Evolutionary conservation across 2,797 vertebrate species (phyloP), one percentile per base, ranked within the genome.

Genomic region (Hyperoplus immaculatus): DNA sequence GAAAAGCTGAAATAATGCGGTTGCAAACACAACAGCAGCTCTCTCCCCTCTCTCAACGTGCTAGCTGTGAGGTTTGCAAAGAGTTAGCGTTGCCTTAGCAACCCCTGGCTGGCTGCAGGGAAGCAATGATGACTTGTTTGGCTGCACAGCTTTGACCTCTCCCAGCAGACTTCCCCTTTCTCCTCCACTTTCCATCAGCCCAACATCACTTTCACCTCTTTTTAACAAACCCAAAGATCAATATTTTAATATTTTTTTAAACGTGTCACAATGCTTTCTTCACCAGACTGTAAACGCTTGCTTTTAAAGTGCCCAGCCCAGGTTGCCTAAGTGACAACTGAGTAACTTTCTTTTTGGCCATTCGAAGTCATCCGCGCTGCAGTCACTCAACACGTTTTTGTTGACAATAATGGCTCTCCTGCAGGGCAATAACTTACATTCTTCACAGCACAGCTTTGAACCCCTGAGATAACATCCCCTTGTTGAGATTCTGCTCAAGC

Each of bases 21-120:
- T 57, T 84, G 81, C 78, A 90, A 87, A 83, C 80, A 78, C 70
- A 29, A 29, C 29, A 81, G 60, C 66, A 83, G 63, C n/a, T 77
- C 57, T 69, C 60, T 63, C 41, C 67, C 38, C 50, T 78, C 50
- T 78, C 66, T 58, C 56, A 75, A 90, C 81, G 58, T 60, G 67
- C 80, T 87, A 64, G 80, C 81, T 75, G 47, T 76, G 70, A 84
- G 86, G 86, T 85, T 85, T 77, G 68, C 62, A 74, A 85, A 83
- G 88, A 88, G 84, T 87, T 83, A 71, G 66, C 0, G 92, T 94
- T 94, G 88, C 88, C 85, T 45, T 86, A 84, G 92, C 89, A 93
- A 95, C 93, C 60, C 18, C 72, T 41, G 66, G 84, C 86, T 84
- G 85, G 73, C 77, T 43, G 55, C 39, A 50, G 71, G 72, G 72